Evolutionary conservation across 2,113 vertebrate genomes (phyloP).

Genomic region (Solenodon paradoxus): DNA sequence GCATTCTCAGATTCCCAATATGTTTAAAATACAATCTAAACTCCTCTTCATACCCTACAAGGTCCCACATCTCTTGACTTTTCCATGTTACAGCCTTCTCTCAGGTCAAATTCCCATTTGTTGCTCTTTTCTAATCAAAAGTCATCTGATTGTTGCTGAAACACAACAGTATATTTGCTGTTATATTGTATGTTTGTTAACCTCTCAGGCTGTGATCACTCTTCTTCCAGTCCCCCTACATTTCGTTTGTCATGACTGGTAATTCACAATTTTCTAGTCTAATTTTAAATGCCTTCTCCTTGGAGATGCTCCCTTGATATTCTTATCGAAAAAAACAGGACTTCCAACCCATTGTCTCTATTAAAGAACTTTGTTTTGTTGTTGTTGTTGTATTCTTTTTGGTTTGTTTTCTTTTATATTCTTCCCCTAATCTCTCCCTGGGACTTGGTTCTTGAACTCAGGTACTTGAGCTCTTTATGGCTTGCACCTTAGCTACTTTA

Average conservation of each 20-base stretch:
- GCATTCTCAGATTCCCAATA: not conserved
- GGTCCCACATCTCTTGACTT: not conserved
- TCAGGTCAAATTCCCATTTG: not conserved
- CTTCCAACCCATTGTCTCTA: not conserved
- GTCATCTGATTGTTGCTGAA: not conserved
- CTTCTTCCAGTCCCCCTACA: rapidly evolving
- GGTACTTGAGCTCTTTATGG: too few relatives aligned
- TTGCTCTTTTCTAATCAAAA: not conserved
- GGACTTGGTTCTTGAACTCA: too few relatives aligned
- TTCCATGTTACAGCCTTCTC: not conserved
- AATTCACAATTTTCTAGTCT: not conserved
- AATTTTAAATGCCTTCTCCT: not conserved
- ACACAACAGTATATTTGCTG: not conserved
- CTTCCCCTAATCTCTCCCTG: too few relatives aligned
- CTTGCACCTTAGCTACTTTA: too few relatives aligned
- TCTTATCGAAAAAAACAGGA: not conserved
- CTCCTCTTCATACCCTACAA: not conserved
- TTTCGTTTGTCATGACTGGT: not conserved
- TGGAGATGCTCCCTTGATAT: not conserved
- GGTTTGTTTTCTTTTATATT: too few relatives aligned
- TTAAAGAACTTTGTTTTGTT: not conserved
- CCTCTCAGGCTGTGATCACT: not conserved
- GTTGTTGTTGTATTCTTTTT: too few relatives aligned
- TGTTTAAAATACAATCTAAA: not conserved
- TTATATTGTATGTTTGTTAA: too few relatives aligned